These are phyloP conservation scores for Apocheima hispidaria DNA, from an alignment of 2,888 invertebrate genomes.

Conservation along the genomic window DNA sequence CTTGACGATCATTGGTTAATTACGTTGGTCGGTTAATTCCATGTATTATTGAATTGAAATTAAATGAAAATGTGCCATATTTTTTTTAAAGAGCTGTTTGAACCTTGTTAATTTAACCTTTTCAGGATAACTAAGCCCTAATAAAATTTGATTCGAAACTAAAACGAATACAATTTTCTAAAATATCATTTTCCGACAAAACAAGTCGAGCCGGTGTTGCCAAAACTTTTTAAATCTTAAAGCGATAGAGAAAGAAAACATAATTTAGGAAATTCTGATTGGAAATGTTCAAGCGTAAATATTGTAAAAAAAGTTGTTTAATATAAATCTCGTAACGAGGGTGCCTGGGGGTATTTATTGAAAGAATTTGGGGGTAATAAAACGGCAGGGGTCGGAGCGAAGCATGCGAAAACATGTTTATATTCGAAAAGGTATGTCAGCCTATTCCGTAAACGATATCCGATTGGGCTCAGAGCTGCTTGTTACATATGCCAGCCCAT, in stretches of 20 bases:
- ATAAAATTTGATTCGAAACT: constrained; percentile 17
- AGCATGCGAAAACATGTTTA: constrained; percentile 46
- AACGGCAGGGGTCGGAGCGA: constrained; percentile 31
- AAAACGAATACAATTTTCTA: constrained; percentile 16
- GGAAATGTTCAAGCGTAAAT: constrained; percentile 39
- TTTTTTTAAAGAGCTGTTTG: too few species aligned
- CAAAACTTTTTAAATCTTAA: constrained; percentile 28
- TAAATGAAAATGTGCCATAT: too few species aligned
- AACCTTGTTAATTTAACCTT: too few species aligned
- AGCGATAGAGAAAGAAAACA: constrained; percentile 30
- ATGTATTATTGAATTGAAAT: too few species aligned
- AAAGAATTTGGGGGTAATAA: constrained; percentile 50
- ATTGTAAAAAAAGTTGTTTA: constrained; percentile 43
- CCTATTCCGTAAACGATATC: constrained; percentile 22
- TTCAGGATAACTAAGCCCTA: too few species aligned
- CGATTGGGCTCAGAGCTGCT: constrained; percentile 21
- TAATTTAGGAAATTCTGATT: constrained; percentile 33
- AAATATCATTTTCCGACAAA: constrained; percentile 14
- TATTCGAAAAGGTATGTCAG: constrained; percentile 30
- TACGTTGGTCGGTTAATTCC: too few species aligned
- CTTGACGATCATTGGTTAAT: too few species aligned
- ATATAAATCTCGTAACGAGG: constrained; percentile 43
- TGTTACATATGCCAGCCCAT: constrained; percentile 24
- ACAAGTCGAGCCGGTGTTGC: constrained; percentile 11
- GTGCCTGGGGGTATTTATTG: constrained; percentile 50